These are phyloP conservation scores for Caenorhabditis panamensis DNA, from an alignment of 2,888 invertebrate genomes.

Conservation along the genomic window DNA sequence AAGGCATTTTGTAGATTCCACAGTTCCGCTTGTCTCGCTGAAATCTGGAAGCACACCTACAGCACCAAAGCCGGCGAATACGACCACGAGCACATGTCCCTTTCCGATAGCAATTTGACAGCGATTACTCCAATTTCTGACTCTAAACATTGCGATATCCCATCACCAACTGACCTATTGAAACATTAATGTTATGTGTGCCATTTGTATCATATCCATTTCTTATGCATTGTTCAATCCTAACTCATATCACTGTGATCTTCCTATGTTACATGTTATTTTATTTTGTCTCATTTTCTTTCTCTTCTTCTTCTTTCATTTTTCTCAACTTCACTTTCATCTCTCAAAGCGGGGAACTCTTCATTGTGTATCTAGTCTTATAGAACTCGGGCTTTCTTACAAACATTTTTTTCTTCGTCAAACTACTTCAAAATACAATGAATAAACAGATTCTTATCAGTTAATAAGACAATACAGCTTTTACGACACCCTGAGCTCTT, in stretches of 20 bases:
- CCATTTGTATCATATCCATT: slow-evolving; percentile 32
- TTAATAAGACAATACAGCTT: too few species aligned
- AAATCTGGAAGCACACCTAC: slow-evolving; percentile 74
- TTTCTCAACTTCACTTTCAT: too few species aligned
- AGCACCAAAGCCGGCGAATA: slow-evolving; percentile 60
- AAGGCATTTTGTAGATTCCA: slow-evolving; percentile 64
- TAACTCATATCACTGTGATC: slow-evolving; percentile 43
- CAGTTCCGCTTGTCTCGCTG: slow-evolving; percentile 73
- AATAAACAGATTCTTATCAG: too few species aligned
- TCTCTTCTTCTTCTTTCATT: too few species aligned
- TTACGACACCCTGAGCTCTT: too few species aligned
- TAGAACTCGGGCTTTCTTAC: slow-evolving; percentile 12
- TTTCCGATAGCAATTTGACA: slow-evolving; percentile 57
- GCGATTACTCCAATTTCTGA: slow-evolving; percentile 59
- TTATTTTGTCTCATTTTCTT: slow-evolving; percentile 4
- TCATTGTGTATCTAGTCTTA: slow-evolving; percentile 20
- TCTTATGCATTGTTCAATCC: slow-evolving; percentile 33
- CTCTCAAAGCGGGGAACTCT: slow-evolving; percentile 5
- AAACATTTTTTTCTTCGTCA: too few species aligned
- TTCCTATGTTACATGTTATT: slow-evolving; percentile 20
- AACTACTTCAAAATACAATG: too few species aligned
- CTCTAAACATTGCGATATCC: slow-evolving; percentile 19
- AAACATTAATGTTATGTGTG: slow-evolving; percentile 19
- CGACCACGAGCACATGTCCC: slow-evolving; percentile 47
- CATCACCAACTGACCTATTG: slow-evolving; percentile 15